Evolutionary conservation across 2,888 invertebrate genomes (phyloP), one percentile per base, ranked within the genome.

Genomic region (Villa cingulata): DNA sequence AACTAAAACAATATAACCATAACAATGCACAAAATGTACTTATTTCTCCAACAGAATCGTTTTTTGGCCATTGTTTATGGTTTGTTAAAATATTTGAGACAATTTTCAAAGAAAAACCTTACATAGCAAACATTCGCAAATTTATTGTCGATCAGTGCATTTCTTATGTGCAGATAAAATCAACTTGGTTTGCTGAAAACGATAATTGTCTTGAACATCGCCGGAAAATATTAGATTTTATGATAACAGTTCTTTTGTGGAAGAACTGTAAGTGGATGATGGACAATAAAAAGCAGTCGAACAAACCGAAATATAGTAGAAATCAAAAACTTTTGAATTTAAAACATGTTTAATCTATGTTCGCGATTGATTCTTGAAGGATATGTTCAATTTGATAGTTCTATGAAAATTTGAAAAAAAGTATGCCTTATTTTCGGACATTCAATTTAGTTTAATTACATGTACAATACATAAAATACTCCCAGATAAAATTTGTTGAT

Each of bases 1-100:
- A 39, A 42, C 23, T 45, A 27, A 49, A 45, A 34, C 41, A 34
- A 36, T 42, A 42, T 36, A 39, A 45, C 16, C 17, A 18, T 42
- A 34, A 15, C 4, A 37, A n/a, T 16, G 37, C 23, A 23, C n/a
- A 29, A 14, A 32, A 18, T 36, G 17, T 44, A 4, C 32, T 48
- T 17, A 32, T 39, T 17, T 37, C 34, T 29, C 48, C 45, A 37
- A 37, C 38, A 14, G 42, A 48, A 20, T 38, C 23, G 27, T 50
- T 41, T 19, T 49, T 19, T 32, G 32, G 43, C 32, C 19, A 45
- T 29, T 49, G 43, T 18, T 20, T 34, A 18, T 14, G 17, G n/a
- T 32, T 19, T 32, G n/a, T 19, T 27, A 6, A 32, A 10, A n/a
- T 19, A 34, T 32, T 39, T 32, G 15, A 9, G 7, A 1, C 16